Conservation (phyloP, 2,797 vertebrate species). For the Rhynchonycteris naso region DNA sequence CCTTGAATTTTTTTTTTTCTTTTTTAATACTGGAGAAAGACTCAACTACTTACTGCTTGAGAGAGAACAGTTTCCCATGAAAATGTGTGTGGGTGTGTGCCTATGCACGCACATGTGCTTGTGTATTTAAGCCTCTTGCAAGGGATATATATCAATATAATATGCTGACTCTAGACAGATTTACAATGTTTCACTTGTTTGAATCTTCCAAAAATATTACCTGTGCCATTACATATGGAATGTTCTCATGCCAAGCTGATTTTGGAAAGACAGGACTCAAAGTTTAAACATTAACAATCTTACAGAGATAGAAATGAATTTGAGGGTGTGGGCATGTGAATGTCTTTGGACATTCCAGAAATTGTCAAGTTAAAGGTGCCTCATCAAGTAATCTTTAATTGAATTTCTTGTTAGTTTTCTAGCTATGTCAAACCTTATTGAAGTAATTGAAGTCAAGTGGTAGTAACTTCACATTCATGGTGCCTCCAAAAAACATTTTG, state of each 20-base stretch:
- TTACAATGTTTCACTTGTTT: constrained; percentile 22
- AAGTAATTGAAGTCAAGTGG: neutral
- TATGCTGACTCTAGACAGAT: neutral
- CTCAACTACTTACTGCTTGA: neutral
- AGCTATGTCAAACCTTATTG: neutral
- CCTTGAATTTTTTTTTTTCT: neutral
- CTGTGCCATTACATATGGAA: neutral
- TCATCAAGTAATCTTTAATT: constrained; percentile 22
- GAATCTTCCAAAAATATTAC: constrained; percentile 1
- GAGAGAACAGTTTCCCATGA: constrained; percentile 55
- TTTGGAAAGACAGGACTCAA: neutral
- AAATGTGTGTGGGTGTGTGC: constrained; percentile 2
- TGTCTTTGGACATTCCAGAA: constrained; percentile 7
- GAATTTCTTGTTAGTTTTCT: constrained; percentile 21
- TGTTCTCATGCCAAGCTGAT: neutral
- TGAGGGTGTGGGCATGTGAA: neutral
- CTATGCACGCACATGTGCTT: neutral
- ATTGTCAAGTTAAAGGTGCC: neutral
- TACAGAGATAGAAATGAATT: constrained; percentile 4
- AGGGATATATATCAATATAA: neutral
- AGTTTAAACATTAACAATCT: neutral
- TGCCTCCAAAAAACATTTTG: constrained; percentile 10
- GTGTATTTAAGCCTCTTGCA: constrained; percentile 39
- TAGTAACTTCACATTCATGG: neutral
- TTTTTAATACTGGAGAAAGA: constrained; percentile 31